Evolutionary conservation across 2,113 vertebrate species (phyloP), one percentile per base, ranked within the genome.

Genomic region (Brachypteracias leptosomus): DNA sequence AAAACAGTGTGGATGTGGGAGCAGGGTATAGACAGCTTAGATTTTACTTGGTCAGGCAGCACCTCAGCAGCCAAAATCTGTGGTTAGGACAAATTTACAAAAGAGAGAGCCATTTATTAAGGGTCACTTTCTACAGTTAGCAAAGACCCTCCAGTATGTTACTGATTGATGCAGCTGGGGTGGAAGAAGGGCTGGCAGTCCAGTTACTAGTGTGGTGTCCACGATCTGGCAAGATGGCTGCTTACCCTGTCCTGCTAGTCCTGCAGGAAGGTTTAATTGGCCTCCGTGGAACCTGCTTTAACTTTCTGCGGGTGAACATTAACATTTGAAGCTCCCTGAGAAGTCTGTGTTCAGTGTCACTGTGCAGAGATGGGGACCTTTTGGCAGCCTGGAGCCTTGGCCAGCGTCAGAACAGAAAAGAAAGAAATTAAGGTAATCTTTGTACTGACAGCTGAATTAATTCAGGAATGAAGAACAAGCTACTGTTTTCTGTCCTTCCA

Each of bases 81-180:
- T 26, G 35, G 25, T 55, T 25, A 57, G 59, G 28, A 33, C 13
- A 65, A 61, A 66, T 57, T 87, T 72, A 25, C 24, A 36, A n/a
- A 47, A 76, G 52, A 72, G 47, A 80, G 17, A 6, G 29, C 12
- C 58, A 26, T 36, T n/a, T 51, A 24, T 73, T 36, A 59, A 55
- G 26, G 11, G 9, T 55, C 3, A 2, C 3, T 67, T 57, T 72
- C 28, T 33, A 21, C 20, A 68, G 26, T 40, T 36, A 51, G 9
- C 0, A 0, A 75, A 74, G 42, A 13, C 16, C 31, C 7, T 72
- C 5, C 33, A 63, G 47, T 0, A 0, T 8, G 7, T 13, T 12
- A 20, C 0, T 1, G 63, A 38, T 36, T 72, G 67, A 20, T 24
- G 52, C 11, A n/a, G 42, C 42, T 42, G 42, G 42, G 42, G 42